Percentiles rank a stretch among this genome's conserved stretches.
Evolutionary conservation across 2,797 vertebrate species (phyloP).

Genomic region (Austrolebias charrua): DNA sequence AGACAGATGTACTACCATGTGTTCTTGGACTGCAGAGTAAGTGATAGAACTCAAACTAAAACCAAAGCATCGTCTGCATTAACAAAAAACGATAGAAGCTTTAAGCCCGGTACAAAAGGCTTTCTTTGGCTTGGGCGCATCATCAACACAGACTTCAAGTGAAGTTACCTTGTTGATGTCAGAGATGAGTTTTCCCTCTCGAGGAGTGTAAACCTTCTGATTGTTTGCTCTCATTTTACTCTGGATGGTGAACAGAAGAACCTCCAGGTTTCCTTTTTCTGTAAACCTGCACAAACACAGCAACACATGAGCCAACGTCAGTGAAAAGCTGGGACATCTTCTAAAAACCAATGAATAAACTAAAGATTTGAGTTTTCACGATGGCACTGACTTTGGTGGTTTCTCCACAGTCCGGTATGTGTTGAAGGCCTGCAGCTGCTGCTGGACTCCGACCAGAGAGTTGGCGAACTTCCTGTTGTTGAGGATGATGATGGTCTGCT

Average conservation of each 20-base stretch:
- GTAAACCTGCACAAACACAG: conserved; percentile 83
- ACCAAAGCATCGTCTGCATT: no score
- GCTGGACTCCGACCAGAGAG: conserved; percentile 93
- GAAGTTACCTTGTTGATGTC: conserved; percentile 91
- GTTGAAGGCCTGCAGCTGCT: conserved; percentile 98
- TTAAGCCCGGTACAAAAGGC: no score
- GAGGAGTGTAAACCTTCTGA: conserved; percentile 94
- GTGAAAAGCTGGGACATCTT: no score
- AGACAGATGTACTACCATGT: background rate
- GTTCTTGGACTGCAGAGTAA: background rate
- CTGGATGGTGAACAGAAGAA: conserved; percentile 96
- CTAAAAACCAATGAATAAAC: no score
- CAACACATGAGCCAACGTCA: background rate
- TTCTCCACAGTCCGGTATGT: conserved; percentile 97
- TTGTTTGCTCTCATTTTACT: conserved; percentile 99
- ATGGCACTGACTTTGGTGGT: conserved; percentile 88
- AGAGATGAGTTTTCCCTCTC: conserved; percentile 97
- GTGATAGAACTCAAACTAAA: background rate
- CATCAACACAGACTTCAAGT: no score
- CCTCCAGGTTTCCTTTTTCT: conserved; percentile 96
- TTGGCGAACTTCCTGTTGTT: conserved; percentile 98
- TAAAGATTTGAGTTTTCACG: background rate
- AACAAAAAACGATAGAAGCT: no score
- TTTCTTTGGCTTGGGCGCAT: no score
- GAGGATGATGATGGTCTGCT: conserved; percentile 97